phyloP scores from a whole-genome alignment of 2,113 vertebrate genomes.

The Pterocles burchelli region DNA sequence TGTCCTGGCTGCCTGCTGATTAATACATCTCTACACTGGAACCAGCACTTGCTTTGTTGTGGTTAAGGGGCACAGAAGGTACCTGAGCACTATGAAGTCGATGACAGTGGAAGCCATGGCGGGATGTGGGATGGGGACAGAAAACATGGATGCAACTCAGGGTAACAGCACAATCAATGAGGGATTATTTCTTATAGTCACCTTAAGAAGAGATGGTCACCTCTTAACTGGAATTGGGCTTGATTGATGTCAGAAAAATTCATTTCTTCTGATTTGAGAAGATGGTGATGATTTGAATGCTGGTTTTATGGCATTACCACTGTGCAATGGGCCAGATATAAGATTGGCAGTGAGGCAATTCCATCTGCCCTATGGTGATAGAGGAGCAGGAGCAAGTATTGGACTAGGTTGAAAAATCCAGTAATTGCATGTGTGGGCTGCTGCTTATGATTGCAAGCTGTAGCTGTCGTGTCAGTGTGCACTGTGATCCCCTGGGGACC shows the following conservation, averaged over 20 bases:
- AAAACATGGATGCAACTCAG: background rate
- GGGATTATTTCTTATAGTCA: background rate
- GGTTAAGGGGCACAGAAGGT: background rate
- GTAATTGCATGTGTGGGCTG: background rate
- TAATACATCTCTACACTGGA: rapidly evolving
- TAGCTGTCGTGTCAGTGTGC: background rate
- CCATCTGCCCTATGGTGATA: background rate
- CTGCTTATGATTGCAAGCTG: background rate
- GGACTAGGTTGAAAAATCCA: background rate
- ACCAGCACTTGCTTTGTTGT: background rate
- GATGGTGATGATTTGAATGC: background rate
- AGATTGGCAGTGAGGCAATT: background rate
- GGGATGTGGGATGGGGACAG: background rate
- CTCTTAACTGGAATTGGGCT: background rate
- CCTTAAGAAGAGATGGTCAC: background rate
- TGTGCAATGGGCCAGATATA: background rate
- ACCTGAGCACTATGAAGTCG: background rate
- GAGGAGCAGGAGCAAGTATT: background rate
- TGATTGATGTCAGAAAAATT: background rate
- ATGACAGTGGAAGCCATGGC: background rate
- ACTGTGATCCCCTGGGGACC: background rate
- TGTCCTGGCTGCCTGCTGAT: background rate
- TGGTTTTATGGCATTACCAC: background rate
- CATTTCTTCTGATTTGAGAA: background rate
- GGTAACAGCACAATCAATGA: background rate